Conservation (phyloP, 2,113 vertebrate species). For the Uropsilus gracilis region DNA sequence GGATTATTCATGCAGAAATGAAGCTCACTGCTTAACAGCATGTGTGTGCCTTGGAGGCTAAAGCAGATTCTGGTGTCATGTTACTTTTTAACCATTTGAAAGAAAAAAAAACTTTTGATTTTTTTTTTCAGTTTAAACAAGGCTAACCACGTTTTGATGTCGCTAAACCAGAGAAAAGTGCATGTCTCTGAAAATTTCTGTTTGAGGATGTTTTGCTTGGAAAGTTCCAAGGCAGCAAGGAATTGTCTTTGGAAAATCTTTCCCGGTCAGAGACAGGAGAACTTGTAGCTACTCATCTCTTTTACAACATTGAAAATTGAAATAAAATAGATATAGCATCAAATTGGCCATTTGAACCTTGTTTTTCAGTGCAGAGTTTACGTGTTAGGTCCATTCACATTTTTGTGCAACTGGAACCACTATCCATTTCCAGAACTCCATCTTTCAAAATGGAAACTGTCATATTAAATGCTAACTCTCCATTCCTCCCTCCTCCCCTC, state of each 20-base stretch:
- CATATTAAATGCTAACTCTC: background rate
- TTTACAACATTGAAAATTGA: background rate
- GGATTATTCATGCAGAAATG: background rate
- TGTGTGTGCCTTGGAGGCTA: background rate
- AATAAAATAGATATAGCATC: background rate
- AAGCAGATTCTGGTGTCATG: background rate
- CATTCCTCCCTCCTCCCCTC: fast-evolving
- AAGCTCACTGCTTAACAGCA: background rate
- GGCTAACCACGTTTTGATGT: background rate
- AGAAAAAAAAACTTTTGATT: background rate
- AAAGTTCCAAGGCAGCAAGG: too few relatives aligned
- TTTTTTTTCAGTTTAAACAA: background rate
- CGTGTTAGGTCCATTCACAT: background rate
- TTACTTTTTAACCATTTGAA: background rate
- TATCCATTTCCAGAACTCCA: background rate
- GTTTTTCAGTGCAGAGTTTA: background rate
- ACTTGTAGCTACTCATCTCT: background rate
- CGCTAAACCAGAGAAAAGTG: background rate
- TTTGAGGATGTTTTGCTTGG: slow-evolving; percentile 20
- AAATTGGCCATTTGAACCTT: background rate
- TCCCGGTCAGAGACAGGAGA: background rate
- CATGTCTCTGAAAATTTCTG: background rate
- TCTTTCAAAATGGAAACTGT: background rate
- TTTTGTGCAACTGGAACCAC: fast-evolving
- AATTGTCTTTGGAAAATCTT: background rate